Conservation (phyloP, 2,797 vertebrate species). For the Austrolebias charrua region DNA sequence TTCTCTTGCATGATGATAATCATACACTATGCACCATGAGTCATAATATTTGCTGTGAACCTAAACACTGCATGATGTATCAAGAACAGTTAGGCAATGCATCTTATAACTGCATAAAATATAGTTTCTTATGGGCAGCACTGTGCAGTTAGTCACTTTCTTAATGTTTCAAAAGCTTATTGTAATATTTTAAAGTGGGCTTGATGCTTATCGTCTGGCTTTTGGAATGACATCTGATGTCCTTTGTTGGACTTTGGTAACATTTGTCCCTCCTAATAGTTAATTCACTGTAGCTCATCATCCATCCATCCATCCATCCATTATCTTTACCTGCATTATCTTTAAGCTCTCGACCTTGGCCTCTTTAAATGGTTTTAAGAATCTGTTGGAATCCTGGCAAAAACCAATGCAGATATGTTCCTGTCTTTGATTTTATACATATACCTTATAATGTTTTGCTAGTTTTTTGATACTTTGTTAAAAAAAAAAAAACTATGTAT, state of each 20-base stretch:
- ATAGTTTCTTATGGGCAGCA: not conserved
- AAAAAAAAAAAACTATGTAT: no score
- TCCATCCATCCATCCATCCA: no score
- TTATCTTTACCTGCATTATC: no score
- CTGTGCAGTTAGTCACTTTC: not conserved
- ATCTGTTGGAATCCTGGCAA: no score
- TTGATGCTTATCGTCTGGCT: not conserved
- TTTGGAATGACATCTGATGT: not conserved
- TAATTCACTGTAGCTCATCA: no score
- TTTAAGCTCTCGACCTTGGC: no score
- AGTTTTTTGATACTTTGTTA: no score
- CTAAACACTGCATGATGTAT: not conserved
- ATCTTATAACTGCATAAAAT: not conserved
- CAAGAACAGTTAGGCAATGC: not conserved
- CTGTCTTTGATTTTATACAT: no score
- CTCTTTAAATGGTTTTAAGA: no score
- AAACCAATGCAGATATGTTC: no score
- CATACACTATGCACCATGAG: constrained; percentile 9
- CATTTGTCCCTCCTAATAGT: not conserved
- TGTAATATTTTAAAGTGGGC: not conserved
- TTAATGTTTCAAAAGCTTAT: not conserved
- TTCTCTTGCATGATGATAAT: constrained; percentile 40
- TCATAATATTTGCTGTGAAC: constrained; percentile 8
- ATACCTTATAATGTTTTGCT: no score
- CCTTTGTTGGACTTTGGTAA: not conserved